phyloP scores from a whole-genome alignment of 2,113 vertebrate species.

The Charadrius vociferus region DNA sequence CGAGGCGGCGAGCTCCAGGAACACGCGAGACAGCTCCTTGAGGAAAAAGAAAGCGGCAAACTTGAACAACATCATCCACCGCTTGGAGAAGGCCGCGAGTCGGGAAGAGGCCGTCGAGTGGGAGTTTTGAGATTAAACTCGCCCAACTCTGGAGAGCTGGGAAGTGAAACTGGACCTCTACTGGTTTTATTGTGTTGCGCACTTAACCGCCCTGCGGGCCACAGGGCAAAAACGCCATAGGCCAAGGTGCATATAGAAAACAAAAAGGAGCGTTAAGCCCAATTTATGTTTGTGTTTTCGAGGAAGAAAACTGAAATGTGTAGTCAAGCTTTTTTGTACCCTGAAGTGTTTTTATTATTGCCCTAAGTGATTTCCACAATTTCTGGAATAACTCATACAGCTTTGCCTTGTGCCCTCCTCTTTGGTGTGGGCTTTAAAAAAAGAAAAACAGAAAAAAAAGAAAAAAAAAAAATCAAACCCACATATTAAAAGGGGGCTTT shows the following conservation, averaged over 20 bases:
- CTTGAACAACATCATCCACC: slow-evolving; percentile 98
- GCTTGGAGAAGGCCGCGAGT: slow-evolving; percentile 95
- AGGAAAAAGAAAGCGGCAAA: slow-evolving; percentile 97
- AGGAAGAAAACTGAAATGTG: slow-evolving; percentile 86
- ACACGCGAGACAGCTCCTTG: slow-evolving; percentile 94
- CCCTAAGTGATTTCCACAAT: slow-evolving; percentile 95
- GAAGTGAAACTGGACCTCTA: slow-evolving; percentile 79
- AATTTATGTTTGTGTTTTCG: slow-evolving; percentile 84
- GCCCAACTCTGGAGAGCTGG: slow-evolving; percentile 78
- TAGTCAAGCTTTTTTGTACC: slow-evolving; percentile 88
- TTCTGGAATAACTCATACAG: slow-evolving; percentile 97
- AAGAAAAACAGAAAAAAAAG: slow-evolving; percentile 38
- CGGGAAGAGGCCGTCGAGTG: slow-evolving; percentile 95
- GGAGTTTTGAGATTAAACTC: slow-evolving; percentile 90
- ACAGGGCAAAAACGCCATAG: slow-evolving; percentile 94
- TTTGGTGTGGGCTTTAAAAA: slow-evolving; percentile 85
- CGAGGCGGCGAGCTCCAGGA: slow-evolving; percentile 85
- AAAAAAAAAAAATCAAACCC: slow-evolving; percentile 77
- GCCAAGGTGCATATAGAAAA: slow-evolving; percentile 93
- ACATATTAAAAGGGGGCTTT: slow-evolving; percentile 86
- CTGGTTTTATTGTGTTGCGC: slow-evolving; percentile 89
- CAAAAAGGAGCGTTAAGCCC: slow-evolving; percentile 84
- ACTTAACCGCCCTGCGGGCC: slow-evolving; percentile 96
- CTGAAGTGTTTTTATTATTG: slow-evolving; percentile 89
- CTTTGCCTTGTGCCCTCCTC: slow-evolving; percentile 93